Evolutionary conservation across 2,888 invertebrate species (phyloP), one percentile per base, ranked within the genome.

Genomic region (Unio pictorum): DNA sequence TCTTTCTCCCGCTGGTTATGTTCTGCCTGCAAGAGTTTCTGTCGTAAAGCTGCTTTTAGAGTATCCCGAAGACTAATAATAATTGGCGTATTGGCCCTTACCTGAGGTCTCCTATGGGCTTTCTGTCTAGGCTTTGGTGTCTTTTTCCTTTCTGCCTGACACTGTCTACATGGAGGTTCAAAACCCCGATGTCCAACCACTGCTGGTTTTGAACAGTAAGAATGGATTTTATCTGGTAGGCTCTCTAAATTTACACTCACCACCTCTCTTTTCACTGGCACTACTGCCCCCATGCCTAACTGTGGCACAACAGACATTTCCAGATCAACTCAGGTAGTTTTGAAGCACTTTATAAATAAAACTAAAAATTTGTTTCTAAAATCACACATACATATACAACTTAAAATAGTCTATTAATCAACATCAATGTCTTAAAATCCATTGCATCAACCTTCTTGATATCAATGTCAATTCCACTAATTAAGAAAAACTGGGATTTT

Each of bases 1-100:
- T 73, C 76, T 34, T 81, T 78, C 18, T 75, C 74, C n/a, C 64
- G 67, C 60, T 78, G 67, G 61, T 71, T 61, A 60, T 75, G 70
- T 67, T 81, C 81, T 18, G 78, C 73, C 58, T 79, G 79, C 67
- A 75, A 79, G 70, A 82, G 83, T 68, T 80, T 79, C 64, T 84
- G 80, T 61, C 79, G 81, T n/a, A 83, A 72, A n/a, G 83, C 82
- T 28, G 81, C 81, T 60, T 81, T 79, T 56, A 87, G 63, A 1
- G 85, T 83, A 68, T 87, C 87, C 66, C 85, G 85, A 58, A 87
- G 73, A 67, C 84, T 84, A 59, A 87, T 86, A 20, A 87, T 85
- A 66, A 87, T 85, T 15, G 87, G 87, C 7, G 83, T 84, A 62
- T 85, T 85, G 45, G 86, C 77, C 64, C 86, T 82, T 45, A 67